Evolutionary conservation across 2,113 vertebrate genomes (phyloP), one percentile per base, ranked within the genome.

Genomic region (Brienomyrus longianalis): DNA sequence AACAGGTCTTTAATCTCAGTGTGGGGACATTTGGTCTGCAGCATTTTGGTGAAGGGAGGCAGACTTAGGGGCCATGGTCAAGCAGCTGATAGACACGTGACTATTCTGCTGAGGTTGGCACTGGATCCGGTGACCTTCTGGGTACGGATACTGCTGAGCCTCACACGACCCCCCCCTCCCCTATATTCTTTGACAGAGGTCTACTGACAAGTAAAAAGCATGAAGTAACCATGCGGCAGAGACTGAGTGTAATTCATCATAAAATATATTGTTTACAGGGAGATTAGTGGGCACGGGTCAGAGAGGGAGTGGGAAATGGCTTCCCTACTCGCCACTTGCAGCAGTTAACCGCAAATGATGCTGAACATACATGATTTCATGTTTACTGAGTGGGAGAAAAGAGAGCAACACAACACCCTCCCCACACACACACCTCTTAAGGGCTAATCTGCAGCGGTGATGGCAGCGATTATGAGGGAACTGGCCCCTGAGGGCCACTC

Each of bases 391-490:
- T 10, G 80, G 43, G 8, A 84, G 5, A 31, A 11, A 59, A 27
- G 31, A 56, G 27, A 56, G 59, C n/a, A 35, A 8, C 52, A 56
- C 52, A 35, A 87, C 9, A 21, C 6, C 19, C 21, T 11, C 6
- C 35, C 84, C 83, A 50, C 15, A 59, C 35, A 50, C 83, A 11
- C 54, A 66, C n/a, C 43, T 48, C 21, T 86, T 86, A 45, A 54
- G 27, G 5, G 86, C 86, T 92, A 88, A 94, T 93, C 92, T 92
- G 89, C 84, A 92, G 91, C 92, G 90, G 92, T 91, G 91, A 92
- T 90, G 87, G 89, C 91, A 93, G 56, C 92, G 21, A n/a, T 84
- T 45, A 48, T 21, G 83, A 23, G 19, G 21, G 45, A 48, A 5
- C 48, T 19, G 7, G 21, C 19, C 9, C 45, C 35, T 48, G 39